Evolutionary conservation across 35 echinoderm and acorn worm genomes (phyloP).

Genomic region (Diadema setosum): DNA sequence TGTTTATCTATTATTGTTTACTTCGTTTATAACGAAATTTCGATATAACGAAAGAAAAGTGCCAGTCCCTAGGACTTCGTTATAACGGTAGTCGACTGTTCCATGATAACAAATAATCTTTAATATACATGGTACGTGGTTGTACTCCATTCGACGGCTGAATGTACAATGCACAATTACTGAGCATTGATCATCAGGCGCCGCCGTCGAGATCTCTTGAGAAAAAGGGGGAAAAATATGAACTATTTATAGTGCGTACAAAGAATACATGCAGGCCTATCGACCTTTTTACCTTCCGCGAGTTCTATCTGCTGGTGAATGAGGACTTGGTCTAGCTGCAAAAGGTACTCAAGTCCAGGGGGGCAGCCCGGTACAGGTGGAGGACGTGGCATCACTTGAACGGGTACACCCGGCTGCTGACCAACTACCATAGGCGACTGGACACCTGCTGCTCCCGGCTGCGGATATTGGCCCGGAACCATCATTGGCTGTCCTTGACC

Average conservation of each 20-base stretch:
- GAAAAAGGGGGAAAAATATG: background rate
- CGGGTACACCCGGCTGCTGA: background rate
- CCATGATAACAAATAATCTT: background rate
- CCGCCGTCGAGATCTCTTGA: background rate
- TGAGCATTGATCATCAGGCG: background rate
- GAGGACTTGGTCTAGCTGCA: slow-evolving; percentile 43
- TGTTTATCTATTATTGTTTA: no score
- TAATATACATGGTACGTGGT: background rate
- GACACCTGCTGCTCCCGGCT: background rate
- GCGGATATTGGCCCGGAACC: background rate
- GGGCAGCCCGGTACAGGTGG: slow-evolving; percentile 17
- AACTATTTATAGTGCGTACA: background rate
- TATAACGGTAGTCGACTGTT: no score
- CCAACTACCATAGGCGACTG: background rate
- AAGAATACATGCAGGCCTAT: background rate
- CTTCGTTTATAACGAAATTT: no score
- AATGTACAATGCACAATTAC: background rate
- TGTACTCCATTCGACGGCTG: background rate
- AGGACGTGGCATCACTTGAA: background rate
- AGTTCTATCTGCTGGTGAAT: slow-evolving; percentile 50
- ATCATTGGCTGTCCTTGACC: background rate
- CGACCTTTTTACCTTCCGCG: background rate
- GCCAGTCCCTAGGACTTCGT: no score
- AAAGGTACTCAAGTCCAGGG: slow-evolving; percentile 56
- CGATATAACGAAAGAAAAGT: no score